Conservation (phyloP, 2,888 invertebrate genomes). For the Ectobius pallidus region DNA sequence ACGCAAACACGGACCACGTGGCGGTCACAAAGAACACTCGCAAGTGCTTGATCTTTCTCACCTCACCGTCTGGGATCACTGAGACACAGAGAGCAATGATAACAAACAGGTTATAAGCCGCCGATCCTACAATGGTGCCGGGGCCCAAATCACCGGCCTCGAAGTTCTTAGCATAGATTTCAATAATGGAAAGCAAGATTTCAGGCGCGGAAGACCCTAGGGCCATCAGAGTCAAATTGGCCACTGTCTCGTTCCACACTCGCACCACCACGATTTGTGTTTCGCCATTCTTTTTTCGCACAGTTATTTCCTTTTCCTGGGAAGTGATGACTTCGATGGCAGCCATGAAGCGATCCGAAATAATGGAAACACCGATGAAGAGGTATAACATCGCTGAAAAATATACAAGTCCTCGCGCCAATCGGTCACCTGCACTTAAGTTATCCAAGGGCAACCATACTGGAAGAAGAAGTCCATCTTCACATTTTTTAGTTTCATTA, state of each 20-base stretch:
- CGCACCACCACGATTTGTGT: constrained; percentile 88
- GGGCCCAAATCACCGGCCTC: constrained; percentile 97
- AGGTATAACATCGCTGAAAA: constrained; percentile 89
- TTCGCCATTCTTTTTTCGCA: constrained; percentile 87
- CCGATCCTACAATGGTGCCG: constrained; percentile 97
- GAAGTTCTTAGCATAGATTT: constrained; percentile 95
- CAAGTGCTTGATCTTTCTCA: constrained; percentile 92
- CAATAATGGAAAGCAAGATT: constrained; percentile 95
- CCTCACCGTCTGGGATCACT: constrained; percentile 90
- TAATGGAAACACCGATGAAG: constrained; percentile 98
- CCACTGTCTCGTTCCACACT: constrained; percentile 99
- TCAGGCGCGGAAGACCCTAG: constrained; percentile 98
- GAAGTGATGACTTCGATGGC: constrained; percentile 99
- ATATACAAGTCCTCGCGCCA: constrained; percentile 88
- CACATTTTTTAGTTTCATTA: constrained; percentile 60
- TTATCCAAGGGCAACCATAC: constrained; percentile 86
- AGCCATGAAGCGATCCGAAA: constrained; percentile 99
- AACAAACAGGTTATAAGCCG: constrained; percentile 97
- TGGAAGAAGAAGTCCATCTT: constrained; percentile 85
- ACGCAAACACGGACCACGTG: constrained; percentile 97
- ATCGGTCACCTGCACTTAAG: constrained; percentile 75
- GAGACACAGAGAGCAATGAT: constrained; percentile 94
- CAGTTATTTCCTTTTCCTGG: constrained; percentile 91
- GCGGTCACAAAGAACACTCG: constrained; percentile 98
- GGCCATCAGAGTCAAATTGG: constrained; percentile 98